A percentile compares a stretch with the other conserved stretches of the same genome.
phyloP scores from a whole-genome alignment of 2,797 vertebrate genomes.

The Yasuhikotakia modesta region DNA sequence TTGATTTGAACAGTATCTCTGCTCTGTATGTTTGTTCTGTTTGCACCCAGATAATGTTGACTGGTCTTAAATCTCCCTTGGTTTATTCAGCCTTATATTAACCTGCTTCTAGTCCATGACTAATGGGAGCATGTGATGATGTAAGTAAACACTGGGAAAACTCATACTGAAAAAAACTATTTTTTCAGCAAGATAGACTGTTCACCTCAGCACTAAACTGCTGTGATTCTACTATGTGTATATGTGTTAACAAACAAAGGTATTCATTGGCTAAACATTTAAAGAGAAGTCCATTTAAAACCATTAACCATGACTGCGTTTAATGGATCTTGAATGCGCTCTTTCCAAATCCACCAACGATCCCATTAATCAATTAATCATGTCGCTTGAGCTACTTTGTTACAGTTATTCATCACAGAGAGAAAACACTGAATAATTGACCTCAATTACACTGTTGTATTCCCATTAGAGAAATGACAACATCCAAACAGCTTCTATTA shows the following conservation, averaged over 20 bases:
- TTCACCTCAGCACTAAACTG: not conserved
- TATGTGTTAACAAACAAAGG: conserved; percentile 12
- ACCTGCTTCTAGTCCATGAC: too few species aligned
- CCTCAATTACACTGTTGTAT: conserved; percentile 46
- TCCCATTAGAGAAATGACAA: conserved; percentile 39
- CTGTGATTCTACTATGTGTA: not conserved
- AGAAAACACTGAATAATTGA: conserved; percentile 46
- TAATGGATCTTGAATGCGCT: conserved; percentile 38
- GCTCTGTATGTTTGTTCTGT: too few species aligned
- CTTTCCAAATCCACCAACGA: conserved; percentile 37
- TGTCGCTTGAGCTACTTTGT: conserved; percentile 24
- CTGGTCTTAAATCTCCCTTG: too few species aligned
- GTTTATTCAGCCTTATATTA: too few species aligned
- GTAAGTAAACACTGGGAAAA: too few species aligned
- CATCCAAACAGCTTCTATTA: conserved; percentile 35
- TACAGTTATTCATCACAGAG: conserved; percentile 35
- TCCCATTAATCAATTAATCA: conserved; percentile 51
- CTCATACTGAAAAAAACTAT: too few species aligned
- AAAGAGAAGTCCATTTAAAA: conserved; percentile 1
- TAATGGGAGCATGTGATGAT: too few species aligned
- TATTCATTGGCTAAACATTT: not conserved
- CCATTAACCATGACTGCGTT: conserved; percentile 30
- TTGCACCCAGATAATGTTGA: too few species aligned
- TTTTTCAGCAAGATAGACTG: too few species aligned
- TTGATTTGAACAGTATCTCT: too few species aligned